Evolutionary conservation across 2,797 vertebrate genomes (phyloP).

Genomic region (Xiphorhynchus erythropygius): DNA sequence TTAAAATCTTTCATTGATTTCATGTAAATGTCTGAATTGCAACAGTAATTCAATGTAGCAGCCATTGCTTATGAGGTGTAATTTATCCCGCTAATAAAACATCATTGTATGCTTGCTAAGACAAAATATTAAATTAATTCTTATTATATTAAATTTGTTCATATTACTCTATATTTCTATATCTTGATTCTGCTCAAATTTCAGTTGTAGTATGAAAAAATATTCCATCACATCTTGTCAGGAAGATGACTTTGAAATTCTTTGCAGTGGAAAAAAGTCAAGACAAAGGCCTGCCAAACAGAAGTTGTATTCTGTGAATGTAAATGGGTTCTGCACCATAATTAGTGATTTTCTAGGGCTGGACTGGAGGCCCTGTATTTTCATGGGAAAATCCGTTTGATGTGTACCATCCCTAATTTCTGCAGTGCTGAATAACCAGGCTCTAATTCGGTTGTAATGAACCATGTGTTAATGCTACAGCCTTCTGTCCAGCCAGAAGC

Average conservation of each 20-base stretch:
- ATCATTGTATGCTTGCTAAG: not conserved
- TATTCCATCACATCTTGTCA: not conserved
- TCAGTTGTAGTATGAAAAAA: not conserved
- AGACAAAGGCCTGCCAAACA: not conserved
- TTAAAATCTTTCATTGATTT: constrained; percentile 52
- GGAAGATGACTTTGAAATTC: not conserved
- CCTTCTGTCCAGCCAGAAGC: constrained; percentile 44
- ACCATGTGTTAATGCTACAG: constrained; percentile 55
- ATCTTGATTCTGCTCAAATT: not conserved
- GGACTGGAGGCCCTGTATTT: constrained; percentile 14
- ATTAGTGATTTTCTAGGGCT: constrained; percentile 39
- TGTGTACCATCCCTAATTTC: constrained; percentile 61
- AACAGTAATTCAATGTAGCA: constrained; percentile 29
- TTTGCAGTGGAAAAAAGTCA: not conserved
- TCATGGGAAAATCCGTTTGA: constrained; percentile 63
- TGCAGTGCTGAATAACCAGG: constrained; percentile 4
- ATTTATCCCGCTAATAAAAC: constrained; percentile 34
- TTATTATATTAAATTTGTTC: not conserved
- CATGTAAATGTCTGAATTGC: constrained; percentile 20
- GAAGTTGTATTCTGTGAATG: not conserved
- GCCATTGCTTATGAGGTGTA: not conserved
- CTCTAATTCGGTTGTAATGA: constrained; percentile 60
- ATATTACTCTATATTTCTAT: not conserved
- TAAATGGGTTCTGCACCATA: not conserved
- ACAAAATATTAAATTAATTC: not conserved